A percentile compares a stretch with the other conserved stretches of the same genome.
These are phyloP conservation scores for Onchidella celtica DNA, from an alignment of 2,888 invertebrate genomes.

Conservation along the genomic window DNA sequence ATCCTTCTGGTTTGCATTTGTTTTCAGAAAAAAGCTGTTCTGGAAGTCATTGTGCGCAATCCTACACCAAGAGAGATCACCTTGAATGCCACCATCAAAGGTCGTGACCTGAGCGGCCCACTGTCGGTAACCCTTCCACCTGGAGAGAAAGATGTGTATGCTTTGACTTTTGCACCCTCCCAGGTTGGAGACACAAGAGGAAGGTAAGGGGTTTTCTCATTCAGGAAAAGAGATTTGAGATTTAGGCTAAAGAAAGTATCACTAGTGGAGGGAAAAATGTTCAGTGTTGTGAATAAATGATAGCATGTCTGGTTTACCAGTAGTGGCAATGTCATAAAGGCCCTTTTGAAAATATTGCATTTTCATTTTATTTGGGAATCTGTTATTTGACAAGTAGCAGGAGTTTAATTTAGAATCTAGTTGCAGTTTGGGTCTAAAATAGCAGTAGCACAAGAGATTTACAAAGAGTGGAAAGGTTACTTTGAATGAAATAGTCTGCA, in stretches of 20 bases:
- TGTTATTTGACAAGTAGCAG: not conserved
- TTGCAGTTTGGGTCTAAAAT: not conserved
- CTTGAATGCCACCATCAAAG: constrained; percentile 71
- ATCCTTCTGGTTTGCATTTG: too few species aligned
- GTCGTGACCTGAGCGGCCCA: constrained; percentile 72
- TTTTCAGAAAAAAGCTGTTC: constrained; percentile 71
- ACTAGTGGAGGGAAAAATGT: too few species aligned
- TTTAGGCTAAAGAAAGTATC: too few species aligned
- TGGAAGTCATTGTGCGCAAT: constrained; percentile 78
- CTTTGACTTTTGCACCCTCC: constrained; percentile 76
- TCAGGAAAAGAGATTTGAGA: too few species aligned
- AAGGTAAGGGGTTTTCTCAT: constrained; percentile 73
- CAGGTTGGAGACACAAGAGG: constrained; percentile 75
- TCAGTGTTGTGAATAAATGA: too few species aligned
- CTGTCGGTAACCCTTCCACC: constrained; percentile 67
- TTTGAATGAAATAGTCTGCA: too few species aligned
- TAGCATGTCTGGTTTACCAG: too few species aligned
- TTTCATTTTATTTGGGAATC: too few species aligned
- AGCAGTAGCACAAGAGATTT: not conserved
- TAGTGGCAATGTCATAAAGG: too few species aligned
- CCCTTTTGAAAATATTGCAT: too few species aligned
- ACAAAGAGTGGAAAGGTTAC: too few species aligned
- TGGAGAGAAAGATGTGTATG: constrained; percentile 74
- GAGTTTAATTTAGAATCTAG: not conserved
- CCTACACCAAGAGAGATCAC: constrained; percentile 73